A percentile compares a stretch with the other conserved stretches of the same genome.
phyloP scores from a whole-genome alignment of 2,888 invertebrate genomes.

The Lacanobia oleracea region DNA sequence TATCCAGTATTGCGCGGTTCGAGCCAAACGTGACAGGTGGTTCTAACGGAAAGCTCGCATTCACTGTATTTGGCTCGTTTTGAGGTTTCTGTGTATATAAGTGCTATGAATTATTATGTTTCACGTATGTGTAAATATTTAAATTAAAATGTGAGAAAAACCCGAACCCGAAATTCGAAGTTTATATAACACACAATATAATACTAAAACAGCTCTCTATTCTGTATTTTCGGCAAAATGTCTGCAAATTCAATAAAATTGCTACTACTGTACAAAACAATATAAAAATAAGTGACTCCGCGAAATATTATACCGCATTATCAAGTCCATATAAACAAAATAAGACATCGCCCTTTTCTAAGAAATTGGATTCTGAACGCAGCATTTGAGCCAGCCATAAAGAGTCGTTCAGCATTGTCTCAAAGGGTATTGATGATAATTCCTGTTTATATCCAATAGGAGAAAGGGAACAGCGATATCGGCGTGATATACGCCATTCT shows the following conservation, averaged over 20 bases:
- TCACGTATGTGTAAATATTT: neutral
- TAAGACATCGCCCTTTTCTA: conserved; percentile 64
- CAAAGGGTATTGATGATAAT: conserved; percentile 82
- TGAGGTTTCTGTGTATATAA: conserved; percentile 7
- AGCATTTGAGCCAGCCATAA: conserved; percentile 75
- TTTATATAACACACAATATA: neutral
- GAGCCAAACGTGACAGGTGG: conserved; percentile 56
- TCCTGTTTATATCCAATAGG: conserved; percentile 80
- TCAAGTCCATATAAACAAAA: conserved; percentile 44
- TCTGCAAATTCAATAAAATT: conserved; percentile 16
- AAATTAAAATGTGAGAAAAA: neutral
- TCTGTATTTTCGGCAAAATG: neutral
- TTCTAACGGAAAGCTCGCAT: conserved; percentile 30
- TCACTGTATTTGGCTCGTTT: conserved; percentile 27
- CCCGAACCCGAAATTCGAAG: neutral
- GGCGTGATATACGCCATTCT: conserved; percentile 70
- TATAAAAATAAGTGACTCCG: conserved; percentile 34
- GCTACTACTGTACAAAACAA: conserved; percentile 1
- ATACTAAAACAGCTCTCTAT: neutral
- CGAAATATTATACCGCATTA: conserved; percentile 38
- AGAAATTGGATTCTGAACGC: conserved; percentile 79
- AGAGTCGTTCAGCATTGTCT: conserved; percentile 79
- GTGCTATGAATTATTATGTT: conserved; percentile 14
- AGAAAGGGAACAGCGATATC: conserved; percentile 73
- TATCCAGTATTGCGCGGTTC: conserved; percentile 15